phyloP scores from a whole-genome alignment of 2,113 vertebrate species.

The Muntiacus muntjak region DNA sequence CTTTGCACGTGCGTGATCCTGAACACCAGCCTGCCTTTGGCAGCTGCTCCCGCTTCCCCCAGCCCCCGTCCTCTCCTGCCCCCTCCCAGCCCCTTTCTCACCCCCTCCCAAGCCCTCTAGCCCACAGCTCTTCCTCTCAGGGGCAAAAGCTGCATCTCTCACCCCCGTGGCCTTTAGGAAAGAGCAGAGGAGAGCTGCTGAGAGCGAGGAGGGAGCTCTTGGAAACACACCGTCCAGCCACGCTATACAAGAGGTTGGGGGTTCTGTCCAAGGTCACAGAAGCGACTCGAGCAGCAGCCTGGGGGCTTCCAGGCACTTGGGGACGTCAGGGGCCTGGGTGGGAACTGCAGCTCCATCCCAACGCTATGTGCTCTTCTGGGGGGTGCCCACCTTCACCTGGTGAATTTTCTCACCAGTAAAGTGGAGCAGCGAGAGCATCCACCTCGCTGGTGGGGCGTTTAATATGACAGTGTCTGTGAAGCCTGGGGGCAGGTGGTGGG shows the following conservation, averaged over 20 bases:
- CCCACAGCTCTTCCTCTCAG: background rate
- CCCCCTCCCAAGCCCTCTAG: fast-evolving
- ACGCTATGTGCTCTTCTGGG: background rate
- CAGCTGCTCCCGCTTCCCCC: background rate
- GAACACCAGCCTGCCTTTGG: background rate
- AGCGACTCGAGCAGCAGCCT: background rate
- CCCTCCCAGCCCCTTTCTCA: background rate
- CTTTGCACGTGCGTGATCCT: fast-evolving
- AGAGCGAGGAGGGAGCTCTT: background rate
- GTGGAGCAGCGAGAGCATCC: no score
- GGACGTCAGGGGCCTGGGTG: fast-evolving
- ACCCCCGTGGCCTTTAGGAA: background rate
- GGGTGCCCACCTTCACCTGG: background rate
- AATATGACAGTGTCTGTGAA: fast-evolving
- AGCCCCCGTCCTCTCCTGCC: background rate
- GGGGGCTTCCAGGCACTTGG: background rate
- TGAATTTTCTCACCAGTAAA: background rate
- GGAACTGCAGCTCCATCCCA: background rate
- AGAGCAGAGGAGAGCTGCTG: background rate
- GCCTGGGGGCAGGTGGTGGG: fast-evolving
- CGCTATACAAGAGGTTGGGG: background rate
- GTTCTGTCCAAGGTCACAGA: background rate
- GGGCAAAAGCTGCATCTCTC: background rate
- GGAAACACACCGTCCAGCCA: fast-evolving
- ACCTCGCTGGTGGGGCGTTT: background rate